Base-by-base conservation (phyloP, 2,888 invertebrate genomes). In the Mimas tiliae region DNA sequence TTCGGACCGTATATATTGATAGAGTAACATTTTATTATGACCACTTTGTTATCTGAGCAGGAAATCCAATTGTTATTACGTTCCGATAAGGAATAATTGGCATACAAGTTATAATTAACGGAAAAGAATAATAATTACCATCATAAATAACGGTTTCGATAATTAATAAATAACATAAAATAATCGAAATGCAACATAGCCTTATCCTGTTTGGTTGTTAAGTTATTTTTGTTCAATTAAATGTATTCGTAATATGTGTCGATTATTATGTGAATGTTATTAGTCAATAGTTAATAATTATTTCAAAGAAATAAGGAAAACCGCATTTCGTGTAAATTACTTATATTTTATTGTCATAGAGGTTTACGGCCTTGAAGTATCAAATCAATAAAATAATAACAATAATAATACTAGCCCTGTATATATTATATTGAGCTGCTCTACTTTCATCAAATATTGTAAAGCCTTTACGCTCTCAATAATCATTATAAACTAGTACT, bases 51-150 rank as follows among this genome's bases (percentile, higher is more conserved):
- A 58, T 58, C 58, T 58, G 38, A 42, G 58, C 68, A 65, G 51
- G 64, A 58, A 63, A 68, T 67, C 62, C 33, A 34, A 62, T 66
- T 65, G 0, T 66, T 47, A 50, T 53, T 52, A 12, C 12, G 53
- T 62, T n/a, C 51, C 7, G 34, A 63, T 64, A 21, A 65, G 33
- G 58, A 58, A 58, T 58, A 58, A 58, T 58, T 58, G 58, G 58
- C 42, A 19, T 42, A 58, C 19, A 12, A 19, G 19, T 42, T 58
- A 58, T 65, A 65, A 65, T 65, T 65, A 55, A 48, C 19, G 65
- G 65, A 55, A 67, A 67, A 67, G 63, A 63, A 66, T 47, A 64
- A 64, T 67, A 64, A 58, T 53, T 53, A 42, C 19, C 42, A 42
- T 45, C 14, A 42, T 64, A 64, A 53, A 64, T 64, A 64, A 64